Conservation (phyloP, 1,140 invertebrate genomes). For the Ceratina japonica region DNA sequence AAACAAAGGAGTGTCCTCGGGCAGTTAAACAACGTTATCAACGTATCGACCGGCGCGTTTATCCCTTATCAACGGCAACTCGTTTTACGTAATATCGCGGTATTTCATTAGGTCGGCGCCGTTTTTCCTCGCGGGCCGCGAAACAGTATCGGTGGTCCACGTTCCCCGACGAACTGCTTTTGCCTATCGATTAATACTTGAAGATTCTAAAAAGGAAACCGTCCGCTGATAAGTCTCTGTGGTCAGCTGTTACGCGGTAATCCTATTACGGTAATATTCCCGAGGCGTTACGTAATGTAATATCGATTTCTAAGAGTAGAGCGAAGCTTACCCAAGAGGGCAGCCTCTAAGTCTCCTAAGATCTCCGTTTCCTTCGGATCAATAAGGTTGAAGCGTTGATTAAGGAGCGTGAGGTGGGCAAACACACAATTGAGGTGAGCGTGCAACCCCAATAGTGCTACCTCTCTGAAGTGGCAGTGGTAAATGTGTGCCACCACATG, state of each 20-base stretch:
- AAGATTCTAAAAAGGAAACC: too few relatives aligned
- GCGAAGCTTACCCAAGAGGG: conserved; percentile 79
- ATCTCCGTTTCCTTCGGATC: conserved; percentile 98
- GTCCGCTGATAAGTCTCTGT: too few relatives aligned
- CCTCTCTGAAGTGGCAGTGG: conserved; percentile 97
- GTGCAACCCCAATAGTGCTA: conserved; percentile 94
- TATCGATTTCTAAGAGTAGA: conserved; percentile 9
- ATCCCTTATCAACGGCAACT: not conserved
- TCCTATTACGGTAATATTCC: conserved; percentile 19
- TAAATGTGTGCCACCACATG: conserved; percentile 99
- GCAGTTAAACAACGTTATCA: not conserved
- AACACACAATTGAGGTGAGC: conserved; percentile 97
- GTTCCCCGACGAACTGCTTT: too few relatives aligned
- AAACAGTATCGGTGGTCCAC: too few relatives aligned
- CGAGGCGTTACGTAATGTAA: conserved; percentile 10
- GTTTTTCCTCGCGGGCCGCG: not conserved
- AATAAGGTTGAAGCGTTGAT: conserved; percentile 95
- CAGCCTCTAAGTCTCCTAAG: conserved; percentile 90
- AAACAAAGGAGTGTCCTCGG: not conserved
- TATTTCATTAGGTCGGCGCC: conserved; percentile 1
- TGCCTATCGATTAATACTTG: too few relatives aligned
- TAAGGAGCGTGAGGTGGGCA: conserved; percentile 94
- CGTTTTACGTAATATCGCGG: conserved; percentile 3
- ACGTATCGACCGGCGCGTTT: not conserved
- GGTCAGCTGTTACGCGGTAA: not conserved